These are phyloP conservation scores for Hiodon alosoides DNA, from an alignment of 2,113 vertebrate genomes.

Conservation along the genomic window DNA sequence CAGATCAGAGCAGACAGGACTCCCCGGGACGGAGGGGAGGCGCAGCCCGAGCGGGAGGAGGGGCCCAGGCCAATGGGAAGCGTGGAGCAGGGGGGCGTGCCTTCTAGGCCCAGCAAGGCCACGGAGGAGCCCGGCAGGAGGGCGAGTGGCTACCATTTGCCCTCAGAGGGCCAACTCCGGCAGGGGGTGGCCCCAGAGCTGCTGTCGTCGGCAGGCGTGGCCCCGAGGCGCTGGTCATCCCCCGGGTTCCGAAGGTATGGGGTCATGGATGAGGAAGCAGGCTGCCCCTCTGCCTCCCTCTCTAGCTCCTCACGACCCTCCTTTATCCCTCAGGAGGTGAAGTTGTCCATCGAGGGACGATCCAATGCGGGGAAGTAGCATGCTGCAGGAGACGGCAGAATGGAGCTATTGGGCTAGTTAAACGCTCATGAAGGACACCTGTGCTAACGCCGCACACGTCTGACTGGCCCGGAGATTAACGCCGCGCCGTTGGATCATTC, in stretches of 20 bases:
- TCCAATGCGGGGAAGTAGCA: conserved; percentile 96
- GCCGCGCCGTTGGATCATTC: no score
- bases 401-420: no score
- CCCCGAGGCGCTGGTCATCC: conserved; percentile 81
- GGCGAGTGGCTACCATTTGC: conserved; percentile 69
- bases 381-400: conserved; percentile 34
- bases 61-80: conserved; percentile 47
- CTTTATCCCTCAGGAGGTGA: conserved; percentile 97
- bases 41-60: conserved; percentile 38
- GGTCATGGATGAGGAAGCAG: conserved; percentile 72
- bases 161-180: conserved; percentile 52
- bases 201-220: conserved; percentile 18
- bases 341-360: conserved; percentile 96
- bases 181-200: conserved; percentile 42
- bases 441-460: no score
- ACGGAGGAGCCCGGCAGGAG: conserved; percentile 59
- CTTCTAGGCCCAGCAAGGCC: conserved; percentile 64
- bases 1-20: conserved; percentile 70
- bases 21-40: conserved; percentile 50
- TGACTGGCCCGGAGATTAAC: no score
- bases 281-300: conserved; percentile 60
- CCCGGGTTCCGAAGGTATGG: conserved; percentile 87
- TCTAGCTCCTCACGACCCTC: conserved; percentile 74
- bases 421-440: no score
- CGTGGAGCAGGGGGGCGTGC: background rate